phyloP scores from a whole-genome alignment of 2,797 vertebrate species.

The Molossus alvarezi region DNA sequence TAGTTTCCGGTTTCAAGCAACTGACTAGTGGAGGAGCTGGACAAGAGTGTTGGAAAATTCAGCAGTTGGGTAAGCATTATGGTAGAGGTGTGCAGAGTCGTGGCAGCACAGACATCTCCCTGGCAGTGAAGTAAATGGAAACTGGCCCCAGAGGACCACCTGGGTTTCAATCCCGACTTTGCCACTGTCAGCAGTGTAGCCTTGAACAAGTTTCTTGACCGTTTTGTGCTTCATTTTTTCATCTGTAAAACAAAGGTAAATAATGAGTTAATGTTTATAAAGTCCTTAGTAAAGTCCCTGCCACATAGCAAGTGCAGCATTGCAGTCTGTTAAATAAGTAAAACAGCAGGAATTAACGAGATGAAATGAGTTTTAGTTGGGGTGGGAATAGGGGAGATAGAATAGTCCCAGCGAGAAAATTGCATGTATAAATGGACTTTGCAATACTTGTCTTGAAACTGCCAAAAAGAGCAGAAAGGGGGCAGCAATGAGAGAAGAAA shows the following conservation, averaged over 20 bases:
- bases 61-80: background rate
- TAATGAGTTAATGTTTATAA: constrained; percentile 18
- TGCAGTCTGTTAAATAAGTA: constrained; percentile 1
- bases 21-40: background rate
- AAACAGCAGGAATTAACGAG: constrained; percentile 28
- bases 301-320: background rate
- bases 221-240: constrained; percentile 25
- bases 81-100: background rate
- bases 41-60: background rate
- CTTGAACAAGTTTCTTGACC: background rate
- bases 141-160: background rate
- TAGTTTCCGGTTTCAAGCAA: constrained; percentile 56
- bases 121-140: background rate
- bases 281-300: background rate
- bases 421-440: background rate
- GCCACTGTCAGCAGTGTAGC: background rate
- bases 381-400: background rate
- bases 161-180: constrained; percentile 17
- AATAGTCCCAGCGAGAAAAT: background rate
- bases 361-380: background rate
- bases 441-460: background rate
- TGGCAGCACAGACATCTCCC: background rate
- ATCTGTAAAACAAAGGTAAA: constrained; percentile 39
- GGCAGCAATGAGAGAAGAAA: background rate
- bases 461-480: background rate